Conservation (phyloP, 2,797 vertebrate genomes). For the Mycteria americana region DNA sequence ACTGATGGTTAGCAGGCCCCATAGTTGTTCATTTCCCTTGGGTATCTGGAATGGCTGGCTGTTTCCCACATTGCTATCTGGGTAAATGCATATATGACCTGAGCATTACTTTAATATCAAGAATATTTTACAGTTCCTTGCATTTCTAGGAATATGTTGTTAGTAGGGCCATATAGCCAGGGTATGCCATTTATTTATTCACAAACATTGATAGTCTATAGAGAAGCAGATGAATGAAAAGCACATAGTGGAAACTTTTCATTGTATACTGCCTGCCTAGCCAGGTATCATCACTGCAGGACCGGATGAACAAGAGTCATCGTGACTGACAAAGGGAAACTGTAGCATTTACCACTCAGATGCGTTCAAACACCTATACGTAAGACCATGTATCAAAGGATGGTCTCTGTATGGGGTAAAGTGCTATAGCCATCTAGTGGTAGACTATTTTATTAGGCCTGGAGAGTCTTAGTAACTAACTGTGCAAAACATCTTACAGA, state of each 20-base stretch:
- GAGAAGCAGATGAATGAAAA: not conserved
- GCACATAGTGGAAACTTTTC: fast-evolving
- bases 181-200: not conserved
- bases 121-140: not conserved
- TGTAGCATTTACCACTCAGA: not conserved
- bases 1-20: not conserved
- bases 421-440: slow-evolving; percentile 1
- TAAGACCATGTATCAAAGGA: fast-evolving
- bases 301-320: not conserved
- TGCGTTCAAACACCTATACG: not conserved
- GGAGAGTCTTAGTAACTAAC: not conserved
- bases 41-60: not conserved
- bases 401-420: not conserved
- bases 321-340: not conserved
- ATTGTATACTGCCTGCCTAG: not conserved
- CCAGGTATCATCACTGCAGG: fast-evolving
- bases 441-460: not conserved
- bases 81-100: not conserved
- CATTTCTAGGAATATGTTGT: not conserved
- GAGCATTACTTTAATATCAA: not conserved
- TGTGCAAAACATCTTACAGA: not conserved
- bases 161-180: not conserved
- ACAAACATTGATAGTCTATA: not conserved
- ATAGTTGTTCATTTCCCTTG: not conserved
- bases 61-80: not conserved